Conservation (phyloP, 2,888 invertebrate species). For the Iselma pallidipennis region DNA sequence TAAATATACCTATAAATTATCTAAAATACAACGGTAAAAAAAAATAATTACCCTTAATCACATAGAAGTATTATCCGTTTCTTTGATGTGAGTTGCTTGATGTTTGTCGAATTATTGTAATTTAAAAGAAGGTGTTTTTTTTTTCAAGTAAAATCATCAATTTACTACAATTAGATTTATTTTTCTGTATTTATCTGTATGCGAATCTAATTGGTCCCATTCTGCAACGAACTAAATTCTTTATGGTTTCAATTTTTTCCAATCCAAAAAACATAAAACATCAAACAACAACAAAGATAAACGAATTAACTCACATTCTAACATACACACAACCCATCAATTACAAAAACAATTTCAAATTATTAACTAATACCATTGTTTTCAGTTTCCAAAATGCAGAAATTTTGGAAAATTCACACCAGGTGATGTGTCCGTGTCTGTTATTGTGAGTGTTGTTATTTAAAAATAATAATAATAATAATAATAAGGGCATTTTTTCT, state of each 20-base stretch:
- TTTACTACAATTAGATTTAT: neutral
- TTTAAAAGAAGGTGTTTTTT: no score
- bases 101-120: neutral
- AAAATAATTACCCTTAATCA: conserved; percentile 44
- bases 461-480: neutral
- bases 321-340: neutral
- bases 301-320: neutral
- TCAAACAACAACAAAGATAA: neutral
- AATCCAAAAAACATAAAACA: neutral
- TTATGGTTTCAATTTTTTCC: no score
- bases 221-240: neutral
- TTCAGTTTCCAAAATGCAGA: neutral
- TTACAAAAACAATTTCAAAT: neutral
- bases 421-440: neutral
- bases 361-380: neutral
- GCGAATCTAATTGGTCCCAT: neutral
- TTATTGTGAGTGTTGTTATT: neutral
- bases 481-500: neutral
- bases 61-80: conserved; percentile 24
- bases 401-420: no score
- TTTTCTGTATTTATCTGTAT: neutral
- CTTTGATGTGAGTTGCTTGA: neutral
- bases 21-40: conserved; percentile 42
- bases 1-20: conserved; percentile 43
- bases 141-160: neutral